Conservation (phyloP, 1,140 invertebrate species). For the Heliconius melpomene region DNA sequence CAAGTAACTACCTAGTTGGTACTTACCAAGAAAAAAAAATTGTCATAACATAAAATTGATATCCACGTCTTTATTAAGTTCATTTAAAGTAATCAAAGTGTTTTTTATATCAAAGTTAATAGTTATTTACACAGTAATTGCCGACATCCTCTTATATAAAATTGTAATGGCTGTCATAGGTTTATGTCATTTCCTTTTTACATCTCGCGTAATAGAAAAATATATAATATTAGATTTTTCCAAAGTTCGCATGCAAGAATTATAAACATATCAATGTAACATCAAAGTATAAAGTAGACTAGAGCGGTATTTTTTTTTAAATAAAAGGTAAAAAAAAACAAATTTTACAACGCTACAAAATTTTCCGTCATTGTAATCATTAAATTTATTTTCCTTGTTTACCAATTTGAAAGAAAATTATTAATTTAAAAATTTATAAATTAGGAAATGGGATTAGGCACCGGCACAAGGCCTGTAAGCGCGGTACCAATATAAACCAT, state of each 20-base stretch:
- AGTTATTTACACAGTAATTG: slow-evolving; percentile 22
- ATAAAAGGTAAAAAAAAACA: not conserved
- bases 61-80: slow-evolving; percentile 1
- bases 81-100: slow-evolving; percentile 20
- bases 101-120: slow-evolving; percentile 21
- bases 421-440: too few species aligned
- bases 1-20: not conserved
- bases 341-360: not conserved
- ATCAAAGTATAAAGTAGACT: not conserved
- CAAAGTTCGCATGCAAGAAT: not conserved
- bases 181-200: slow-evolving; percentile 18
- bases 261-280: not conserved
- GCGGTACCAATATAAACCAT: too few species aligned
- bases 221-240: not conserved
- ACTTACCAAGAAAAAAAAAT: not conserved
- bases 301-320: not conserved
- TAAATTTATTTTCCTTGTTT: too few species aligned
- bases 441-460: too few species aligned
- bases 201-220: not conserved
- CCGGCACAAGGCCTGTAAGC: too few species aligned
- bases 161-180: slow-evolving; percentile 12
- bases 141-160: slow-evolving; percentile 4
- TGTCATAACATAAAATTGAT: slow-evolving; percentile 2
- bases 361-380: too few species aligned
- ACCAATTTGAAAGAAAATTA: too few species aligned